phyloP scores from a whole-genome alignment of 2,888 invertebrate species.

The Athrips mouffetella region DNA sequence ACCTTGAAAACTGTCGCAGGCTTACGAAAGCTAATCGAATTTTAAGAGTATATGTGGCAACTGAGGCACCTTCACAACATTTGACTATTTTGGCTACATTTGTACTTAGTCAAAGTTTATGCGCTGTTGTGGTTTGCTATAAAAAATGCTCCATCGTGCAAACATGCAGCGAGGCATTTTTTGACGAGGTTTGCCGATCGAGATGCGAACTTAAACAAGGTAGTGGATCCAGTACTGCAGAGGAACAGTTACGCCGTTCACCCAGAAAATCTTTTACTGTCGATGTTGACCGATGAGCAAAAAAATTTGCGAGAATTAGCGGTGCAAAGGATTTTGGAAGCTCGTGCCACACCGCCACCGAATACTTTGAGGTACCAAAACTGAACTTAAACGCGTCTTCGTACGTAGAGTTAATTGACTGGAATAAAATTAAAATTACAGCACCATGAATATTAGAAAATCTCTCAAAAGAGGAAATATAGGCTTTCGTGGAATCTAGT shows the following conservation, averaged over 20 bases:
- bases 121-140: constrained; percentile 4
- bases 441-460: neutral
- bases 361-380: constrained; percentile 1
- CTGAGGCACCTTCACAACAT: constrained; percentile 20
- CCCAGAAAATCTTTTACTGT: neutral
- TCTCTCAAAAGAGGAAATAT: neutral
- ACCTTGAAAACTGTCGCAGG: constrained; percentile 26
- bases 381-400: neutral
- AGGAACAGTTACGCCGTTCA: neutral
- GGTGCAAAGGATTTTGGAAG: neutral
- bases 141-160: constrained; percentile 23
- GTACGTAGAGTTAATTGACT: neutral
- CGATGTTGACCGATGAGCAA: neutral
- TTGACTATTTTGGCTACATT: constrained; percentile 22
- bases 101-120: constrained; percentile 30
- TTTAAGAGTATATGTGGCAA: constrained; percentile 25
- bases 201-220: neutral
- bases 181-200: neutral
- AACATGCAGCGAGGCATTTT: constrained; percentile 30
- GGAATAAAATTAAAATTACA: neutral
- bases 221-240: neutral
- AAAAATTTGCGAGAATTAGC: neutral
- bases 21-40: constrained; percentile 27
- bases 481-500: neutral
- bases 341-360: neutral